A percentile compares a stretch with the other conserved stretches of the same genome.
These are phyloP conservation scores for Eupsilia transversa DNA, from an alignment of 2,888 invertebrate species.

Conservation along the genomic window DNA sequence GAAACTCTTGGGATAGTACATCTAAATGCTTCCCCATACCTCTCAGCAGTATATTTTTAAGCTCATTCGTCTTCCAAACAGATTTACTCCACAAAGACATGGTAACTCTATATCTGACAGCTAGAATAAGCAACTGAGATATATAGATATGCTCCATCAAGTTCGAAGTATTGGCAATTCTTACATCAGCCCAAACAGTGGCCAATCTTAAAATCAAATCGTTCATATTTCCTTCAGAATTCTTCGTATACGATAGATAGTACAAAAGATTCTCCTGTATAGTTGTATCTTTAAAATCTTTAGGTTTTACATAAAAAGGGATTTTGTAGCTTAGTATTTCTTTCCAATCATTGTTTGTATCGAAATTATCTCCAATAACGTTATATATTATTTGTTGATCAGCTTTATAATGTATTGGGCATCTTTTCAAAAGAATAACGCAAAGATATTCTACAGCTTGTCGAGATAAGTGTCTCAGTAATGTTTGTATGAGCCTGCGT, in stretches of 20 bases:
- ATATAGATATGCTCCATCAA: constrained; percentile 93
- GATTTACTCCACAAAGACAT: constrained; percentile 75
- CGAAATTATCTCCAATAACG: constrained; percentile 88
- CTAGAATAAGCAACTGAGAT: constrained; percentile 92
- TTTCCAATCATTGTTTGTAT: constrained; percentile 91
- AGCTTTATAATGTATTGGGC: constrained; percentile 84
- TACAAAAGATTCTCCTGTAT: constrained; percentile 91
- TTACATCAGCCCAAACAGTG: constrained; percentile 93
- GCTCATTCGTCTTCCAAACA: constrained; percentile 76
- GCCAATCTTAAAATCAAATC: constrained; percentile 90
- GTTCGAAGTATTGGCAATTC: constrained; percentile 91
- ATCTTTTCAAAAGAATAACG: constrained; percentile 89
- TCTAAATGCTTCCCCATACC: constrained; percentile 94
- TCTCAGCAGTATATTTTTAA: constrained; percentile 90
- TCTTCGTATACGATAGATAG: constrained; percentile 89
- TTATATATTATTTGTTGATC: constrained; percentile 83
- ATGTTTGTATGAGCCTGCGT: constrained; percentile 85
- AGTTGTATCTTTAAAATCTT: constrained; percentile 90
- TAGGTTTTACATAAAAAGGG: constrained; percentile 83
- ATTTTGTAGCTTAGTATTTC: constrained; percentile 89
- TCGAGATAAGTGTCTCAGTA: constrained; percentile 90
- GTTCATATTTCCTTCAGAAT: constrained; percentile 74
- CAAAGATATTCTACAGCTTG: constrained; percentile 91
- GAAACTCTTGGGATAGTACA: constrained; percentile 90
- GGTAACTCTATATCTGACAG: constrained; percentile 87